These are phyloP conservation scores for Anas platyrhynchos DNA, from an alignment of 2,113 vertebrate species.

Conservation along the genomic window DNA sequence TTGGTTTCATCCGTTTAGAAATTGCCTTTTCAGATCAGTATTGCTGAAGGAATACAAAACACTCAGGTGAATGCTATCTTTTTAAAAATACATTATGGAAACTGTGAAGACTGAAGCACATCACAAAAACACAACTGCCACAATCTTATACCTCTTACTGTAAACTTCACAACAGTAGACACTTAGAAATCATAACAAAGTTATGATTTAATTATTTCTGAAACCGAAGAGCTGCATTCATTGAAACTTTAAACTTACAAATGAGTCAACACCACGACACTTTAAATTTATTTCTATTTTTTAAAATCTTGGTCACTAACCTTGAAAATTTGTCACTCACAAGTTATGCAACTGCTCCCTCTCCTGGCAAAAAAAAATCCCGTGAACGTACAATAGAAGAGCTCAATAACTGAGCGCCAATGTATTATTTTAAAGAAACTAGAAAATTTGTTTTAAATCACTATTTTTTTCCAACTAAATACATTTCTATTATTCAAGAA, in stretches of 20 bases:
- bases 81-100: neutral
- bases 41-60: neutral
- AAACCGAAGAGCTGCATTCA: neutral
- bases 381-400: rapidly evolving
- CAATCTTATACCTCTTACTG: neutral
- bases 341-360: slow-evolving; percentile 39
- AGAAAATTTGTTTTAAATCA: neutral
- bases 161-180: neutral
- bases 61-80: neutral
- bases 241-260: neutral
- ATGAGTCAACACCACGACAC: neutral
- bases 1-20: neutral
- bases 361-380: slow-evolving; percentile 20
- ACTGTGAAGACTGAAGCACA: neutral
- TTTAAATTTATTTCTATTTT: neutral
- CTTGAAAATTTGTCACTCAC: neutral
- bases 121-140: neutral
- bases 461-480: neutral
- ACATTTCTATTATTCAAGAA: neutral
- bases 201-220: neutral
- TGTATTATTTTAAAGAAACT: neutral
- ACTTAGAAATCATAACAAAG: neutral
- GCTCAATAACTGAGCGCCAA: neutral
- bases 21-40: neutral
- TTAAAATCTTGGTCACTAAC: neutral